Base-by-base conservation (phyloP, 2,797 vertebrate genomes). In the Odontamblyopus rebecca region DNA sequence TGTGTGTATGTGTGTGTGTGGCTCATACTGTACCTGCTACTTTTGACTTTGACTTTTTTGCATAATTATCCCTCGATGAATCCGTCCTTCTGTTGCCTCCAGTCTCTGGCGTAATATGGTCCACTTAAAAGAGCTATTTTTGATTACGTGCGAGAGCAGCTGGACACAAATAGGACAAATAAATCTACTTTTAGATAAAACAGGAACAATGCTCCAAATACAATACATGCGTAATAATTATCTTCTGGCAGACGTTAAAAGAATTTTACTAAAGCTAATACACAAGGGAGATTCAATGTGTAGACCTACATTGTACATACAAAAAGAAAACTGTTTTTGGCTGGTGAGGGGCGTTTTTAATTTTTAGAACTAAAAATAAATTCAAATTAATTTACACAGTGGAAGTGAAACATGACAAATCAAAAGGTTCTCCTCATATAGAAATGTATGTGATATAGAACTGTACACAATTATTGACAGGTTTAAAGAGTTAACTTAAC, bases 1-100 rank as follows among this genome's bases (percentile, higher is more conserved):
- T 61, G 29, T 18, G 4, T 30, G 11, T 38, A 2, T 38, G 5
- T 32, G 59, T 61, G 29, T 44, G 63, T 50, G 77, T 74, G 61
- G 76, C 88, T 86, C 88, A 81, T 78, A 78, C 85, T 74, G 84
- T 76, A 79, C 82, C 81, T 87, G 48, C 76, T 57, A 84, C 82
- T 89, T 89, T 86, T 82, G 3, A 38, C 61, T 35, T 86, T 77
- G 88, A 88, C 78, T 87, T 79, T 38, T 82, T 82, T 83, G 85
- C 85, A 87, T 88, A 87, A 89, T 90, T 89, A 80, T 89, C 89
- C 76, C 83, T 87, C 85, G 73, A 75, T 69, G 59, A 85, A 84
- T 80, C 71, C 64, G 70, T 90, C 85, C 81, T 80, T 84, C 77
- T 88, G 85, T 84, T 87, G 81, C 71, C 74, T 71, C 41, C 68